Percentiles rank a stretch among this genome's conserved stretches.
phyloP scores from a whole-genome alignment of 2,113 vertebrate species.

The Gila orcuttii region DNA sequence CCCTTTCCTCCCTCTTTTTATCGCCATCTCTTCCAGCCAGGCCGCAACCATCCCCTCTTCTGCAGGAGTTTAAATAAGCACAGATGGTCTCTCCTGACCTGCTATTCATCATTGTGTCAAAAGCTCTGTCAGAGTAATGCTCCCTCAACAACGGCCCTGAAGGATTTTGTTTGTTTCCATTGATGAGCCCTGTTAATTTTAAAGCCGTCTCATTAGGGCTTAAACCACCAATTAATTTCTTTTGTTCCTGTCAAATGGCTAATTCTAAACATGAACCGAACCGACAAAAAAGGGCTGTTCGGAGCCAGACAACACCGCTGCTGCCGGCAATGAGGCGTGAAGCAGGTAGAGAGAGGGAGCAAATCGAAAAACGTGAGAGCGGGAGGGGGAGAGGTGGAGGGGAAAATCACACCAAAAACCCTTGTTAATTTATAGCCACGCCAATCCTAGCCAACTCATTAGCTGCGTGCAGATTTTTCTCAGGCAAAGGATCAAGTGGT shows the following conservation, averaged over 20 bases:
- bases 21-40: conserved; percentile 70
- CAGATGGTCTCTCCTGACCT: conserved; percentile 92
- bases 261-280: conserved; percentile 87
- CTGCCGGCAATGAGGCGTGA: conserved; percentile 63
- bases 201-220: conserved; percentile 93
- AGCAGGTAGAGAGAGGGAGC: conserved; percentile 71
- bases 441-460: conserved; percentile 67
- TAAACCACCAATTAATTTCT: conserved; percentile 98
- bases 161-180: conserved; percentile 94
- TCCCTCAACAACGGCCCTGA: conserved; percentile 81
- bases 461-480: conserved; percentile 63
- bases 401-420: conserved; percentile 67
- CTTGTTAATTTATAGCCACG: conserved; percentile 72
- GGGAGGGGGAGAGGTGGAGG: background rate
- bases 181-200: conserved; percentile 91
- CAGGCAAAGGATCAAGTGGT: conserved; percentile 62
- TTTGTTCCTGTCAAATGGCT: conserved; percentile 96
- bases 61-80: conserved; percentile 78
- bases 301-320: conserved; percentile 64
- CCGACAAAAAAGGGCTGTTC: conserved; percentile 74
- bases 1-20: conserved; percentile 66
- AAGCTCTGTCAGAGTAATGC: conserved; percentile 84
- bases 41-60: conserved; percentile 65
- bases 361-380: conserved; percentile 47
- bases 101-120: conserved; percentile 85